Evolutionary conservation across 2,113 vertebrate genomes (phyloP), one percentile per base, ranked within the genome.

Genomic region (Dissostichus mawsoni): DNA sequence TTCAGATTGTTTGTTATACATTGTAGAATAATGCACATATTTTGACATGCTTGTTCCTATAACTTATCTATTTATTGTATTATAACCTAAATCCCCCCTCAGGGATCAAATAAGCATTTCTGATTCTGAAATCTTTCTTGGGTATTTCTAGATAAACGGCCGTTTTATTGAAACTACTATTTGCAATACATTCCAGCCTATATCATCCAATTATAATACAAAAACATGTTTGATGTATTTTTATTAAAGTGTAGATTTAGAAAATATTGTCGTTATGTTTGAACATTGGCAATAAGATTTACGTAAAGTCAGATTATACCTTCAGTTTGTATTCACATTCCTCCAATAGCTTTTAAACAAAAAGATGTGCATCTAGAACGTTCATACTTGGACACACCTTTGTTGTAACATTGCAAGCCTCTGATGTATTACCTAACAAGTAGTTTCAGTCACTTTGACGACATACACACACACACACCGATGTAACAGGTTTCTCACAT

Each of bases 341-440:
- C 45, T 41, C 63, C 10, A 56, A 3, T 17, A 29, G 13, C 7
- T 69, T 36, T 67, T 36, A 1, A 6, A 8, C 10, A 44, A 73
- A 73, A 58, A 29, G 29, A 44, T 25, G 14, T 10, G 6, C 11
- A 41, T 29, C 2, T 8, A 41, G 12, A 36, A 51, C 17, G 20
- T 29, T 41, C 48, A 9, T n/a, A 48, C 52, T n/a, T 52, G 14
- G 41, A 80, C 90, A 82, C 90, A 80, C 87, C 88, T 63, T 55
- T 56, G 33, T 51, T 68, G 53, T 74, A 78, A 88, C 36, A 64
- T 4, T 53, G 14, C 23, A 45, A 25, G n/a, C 58, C 23, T 47
- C 14, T 77, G 56, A 53, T 23, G 29, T 7, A 17, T 72, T 59
- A 11, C 33, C 9, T 1, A 59, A 75, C n/a, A 23, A 36, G 3